Evolutionary conservation across 2,888 invertebrate genomes (phyloP), one percentile per base, ranked within the genome.

Genomic region (Aelia acuminata): DNA sequence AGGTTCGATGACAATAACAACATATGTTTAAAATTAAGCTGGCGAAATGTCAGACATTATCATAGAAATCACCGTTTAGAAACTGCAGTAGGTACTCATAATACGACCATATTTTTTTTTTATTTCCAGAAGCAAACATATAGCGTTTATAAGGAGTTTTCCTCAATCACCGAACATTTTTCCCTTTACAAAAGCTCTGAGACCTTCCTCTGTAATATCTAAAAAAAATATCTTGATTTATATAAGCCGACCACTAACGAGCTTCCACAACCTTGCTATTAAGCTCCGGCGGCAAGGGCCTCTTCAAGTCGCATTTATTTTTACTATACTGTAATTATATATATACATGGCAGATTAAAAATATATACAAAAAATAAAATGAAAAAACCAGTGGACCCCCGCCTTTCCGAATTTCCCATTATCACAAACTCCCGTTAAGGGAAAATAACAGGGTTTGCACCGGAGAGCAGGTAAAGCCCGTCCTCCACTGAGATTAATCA

Each of bases 391-490:
- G 43, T 47, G 80, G 43, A 80, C 39, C 80, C 80, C 80, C 11
- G n/a, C 43, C 80, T 47, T 80, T 47, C 80, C 80, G 80, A 47
- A 80, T 80, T 80, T 80, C 43, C 43, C 80, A 80, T 80, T 80
- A 80, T 80, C 43, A 80, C n/a, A 80, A 80, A 80, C 80, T 80
- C 80, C 80, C 80, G 80, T 80, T 80, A 80, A 80, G 80, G 43
- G 80, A 43, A 80, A 80, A 80, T 80, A 80, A 80, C 43, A 80
- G 80, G 80, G 80, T 80, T 80, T 47, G 39, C 43, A 80, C 43
- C 43, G 80, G 80, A n/a, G 43, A 80, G 80, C 80, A 80, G 80
- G 80, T 80, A 80, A 80, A 80, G 80, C 80, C 80, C 80, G 80
- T 43, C 63, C 43, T n/a, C 43, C n/a, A n/a, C 22, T n/a, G 80